Percentiles rank a stretch among this genome's conserved stretches.
Evolutionary conservation across 1,140 invertebrate species (phyloP).

Genomic region (Eufriesea mexicana): DNA sequence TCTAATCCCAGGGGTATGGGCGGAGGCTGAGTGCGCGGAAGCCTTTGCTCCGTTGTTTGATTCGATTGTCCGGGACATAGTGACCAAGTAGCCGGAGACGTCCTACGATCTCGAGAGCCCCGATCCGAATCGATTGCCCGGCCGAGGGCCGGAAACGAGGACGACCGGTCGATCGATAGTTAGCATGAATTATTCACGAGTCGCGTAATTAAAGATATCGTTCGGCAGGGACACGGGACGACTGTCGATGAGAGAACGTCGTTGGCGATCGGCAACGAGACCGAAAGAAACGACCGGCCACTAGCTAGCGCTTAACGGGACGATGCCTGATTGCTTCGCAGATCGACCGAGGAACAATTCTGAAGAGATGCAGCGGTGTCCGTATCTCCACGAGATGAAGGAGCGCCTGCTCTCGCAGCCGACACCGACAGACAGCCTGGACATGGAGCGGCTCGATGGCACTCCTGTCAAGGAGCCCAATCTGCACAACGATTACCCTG

Average conservation of each 20-base stretch:
- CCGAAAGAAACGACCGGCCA: background rate
- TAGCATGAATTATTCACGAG: constrained; percentile 13
- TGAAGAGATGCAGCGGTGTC: constrained; percentile 91
- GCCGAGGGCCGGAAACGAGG: background rate
- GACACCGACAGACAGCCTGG: constrained; percentile 81
- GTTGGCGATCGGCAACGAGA: too few species aligned
- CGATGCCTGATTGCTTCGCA: constrained; percentile 48
- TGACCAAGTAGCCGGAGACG: background rate
- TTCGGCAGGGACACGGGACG: background rate
- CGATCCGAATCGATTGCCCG: background rate
- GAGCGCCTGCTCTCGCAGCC: constrained; percentile 90
- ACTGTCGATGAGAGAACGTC: background rate
- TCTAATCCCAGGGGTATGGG: background rate
- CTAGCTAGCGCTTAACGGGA: background rate
- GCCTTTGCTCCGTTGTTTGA: background rate
- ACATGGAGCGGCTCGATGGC: constrained; percentile 82
- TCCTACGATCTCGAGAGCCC: background rate
- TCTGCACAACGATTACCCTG: constrained; percentile 81
- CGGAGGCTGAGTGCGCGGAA: background rate
- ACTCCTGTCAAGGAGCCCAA: constrained; percentile 81
- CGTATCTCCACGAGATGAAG: constrained; percentile 95
- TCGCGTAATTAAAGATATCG: constrained; percentile 11
- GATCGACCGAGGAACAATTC: constrained; percentile 75
- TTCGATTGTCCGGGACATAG: constrained; percentile 6
- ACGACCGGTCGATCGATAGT: background rate